Conservation (phyloP, 2,888 invertebrate species). For the Prosapia bicincta region DNA sequence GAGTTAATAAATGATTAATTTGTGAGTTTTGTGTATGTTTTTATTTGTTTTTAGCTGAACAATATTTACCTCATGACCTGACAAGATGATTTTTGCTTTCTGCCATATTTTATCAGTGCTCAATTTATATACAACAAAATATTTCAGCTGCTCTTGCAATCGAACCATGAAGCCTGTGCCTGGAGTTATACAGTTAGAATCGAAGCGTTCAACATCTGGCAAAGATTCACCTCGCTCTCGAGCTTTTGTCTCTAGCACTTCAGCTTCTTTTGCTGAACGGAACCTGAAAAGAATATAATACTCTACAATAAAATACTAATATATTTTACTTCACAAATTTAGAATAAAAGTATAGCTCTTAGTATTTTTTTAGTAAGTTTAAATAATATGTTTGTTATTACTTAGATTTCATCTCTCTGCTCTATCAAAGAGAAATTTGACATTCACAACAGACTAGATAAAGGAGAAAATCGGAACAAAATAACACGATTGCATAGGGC, state of each 20-base stretch:
- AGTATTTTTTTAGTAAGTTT: too few relatives aligned
- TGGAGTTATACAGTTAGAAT: constrained; percentile 97
- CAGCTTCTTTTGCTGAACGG: constrained; percentile 85
- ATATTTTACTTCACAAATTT: not conserved
- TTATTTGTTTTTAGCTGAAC: too few relatives aligned
- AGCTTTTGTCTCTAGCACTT: constrained; percentile 71
- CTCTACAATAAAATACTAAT: not conserved
- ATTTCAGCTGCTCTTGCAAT: constrained; percentile 79
- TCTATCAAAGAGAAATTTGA: too few relatives aligned
- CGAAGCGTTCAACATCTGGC: constrained; percentile 80
- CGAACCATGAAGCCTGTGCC: constrained; percentile 92
- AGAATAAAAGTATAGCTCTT: too few relatives aligned
- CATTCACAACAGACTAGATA: too few relatives aligned
- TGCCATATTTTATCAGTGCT: constrained; percentile 85
- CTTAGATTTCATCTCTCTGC: too few relatives aligned
- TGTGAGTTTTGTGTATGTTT: too few relatives aligned
- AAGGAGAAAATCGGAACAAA: too few relatives aligned
- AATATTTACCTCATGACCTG: constrained; percentile 92
- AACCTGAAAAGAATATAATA: constrained; percentile 53
- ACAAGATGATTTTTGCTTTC: constrained; percentile 78
- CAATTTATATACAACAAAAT: constrained; percentile 82
- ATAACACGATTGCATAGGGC: too few relatives aligned
- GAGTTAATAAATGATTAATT: too few relatives aligned
- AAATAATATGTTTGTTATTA: too few relatives aligned
- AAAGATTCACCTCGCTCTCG: constrained; percentile 70